Conservation (phyloP, 2,888 invertebrate genomes). For the Lasioglossum lativentre region DNA sequence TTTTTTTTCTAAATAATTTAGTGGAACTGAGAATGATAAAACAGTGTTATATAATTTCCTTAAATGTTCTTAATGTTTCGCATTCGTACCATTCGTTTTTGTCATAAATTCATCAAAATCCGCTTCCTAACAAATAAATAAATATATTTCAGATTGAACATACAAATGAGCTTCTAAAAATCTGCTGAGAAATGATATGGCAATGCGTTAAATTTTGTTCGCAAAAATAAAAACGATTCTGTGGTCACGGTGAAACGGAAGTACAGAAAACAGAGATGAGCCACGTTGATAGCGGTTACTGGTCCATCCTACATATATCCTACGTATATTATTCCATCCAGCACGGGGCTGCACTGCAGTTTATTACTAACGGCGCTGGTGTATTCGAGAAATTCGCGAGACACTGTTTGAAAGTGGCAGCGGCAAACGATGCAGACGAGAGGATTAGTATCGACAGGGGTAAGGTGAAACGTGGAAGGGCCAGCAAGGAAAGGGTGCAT, state of each 20-base stretch:
- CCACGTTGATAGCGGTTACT: not conserved
- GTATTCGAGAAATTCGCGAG: conserved; percentile 34
- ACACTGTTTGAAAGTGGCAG: conserved; percentile 45
- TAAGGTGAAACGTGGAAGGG: conserved; percentile 50
- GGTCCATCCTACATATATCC: no score
- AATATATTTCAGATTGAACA: not conserved
- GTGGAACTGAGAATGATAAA: no score
- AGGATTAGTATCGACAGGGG: conserved; percentile 49
- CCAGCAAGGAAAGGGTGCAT: conserved; percentile 57
- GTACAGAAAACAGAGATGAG: not conserved
- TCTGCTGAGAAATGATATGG: not conserved
- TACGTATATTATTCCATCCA: not conserved
- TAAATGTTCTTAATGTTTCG: not conserved
- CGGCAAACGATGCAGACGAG: conserved; percentile 33
- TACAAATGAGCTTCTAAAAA: not conserved
- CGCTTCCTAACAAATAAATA: not conserved
- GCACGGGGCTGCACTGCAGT: not conserved
- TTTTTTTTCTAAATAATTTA: no score
- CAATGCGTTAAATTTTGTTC: not conserved
- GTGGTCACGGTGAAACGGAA: not conserved
- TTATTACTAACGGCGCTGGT: conserved; percentile 17
- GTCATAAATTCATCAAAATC: not conserved
- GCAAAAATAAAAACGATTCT: no score
- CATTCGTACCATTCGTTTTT: not conserved
- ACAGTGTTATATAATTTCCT: not conserved